Percentiles rank a stretch among this genome's conserved stretches.
Evolutionary conservation across 2,113 vertebrate species (phyloP).

Genomic region (Aptenodytes forsteri): DNA sequence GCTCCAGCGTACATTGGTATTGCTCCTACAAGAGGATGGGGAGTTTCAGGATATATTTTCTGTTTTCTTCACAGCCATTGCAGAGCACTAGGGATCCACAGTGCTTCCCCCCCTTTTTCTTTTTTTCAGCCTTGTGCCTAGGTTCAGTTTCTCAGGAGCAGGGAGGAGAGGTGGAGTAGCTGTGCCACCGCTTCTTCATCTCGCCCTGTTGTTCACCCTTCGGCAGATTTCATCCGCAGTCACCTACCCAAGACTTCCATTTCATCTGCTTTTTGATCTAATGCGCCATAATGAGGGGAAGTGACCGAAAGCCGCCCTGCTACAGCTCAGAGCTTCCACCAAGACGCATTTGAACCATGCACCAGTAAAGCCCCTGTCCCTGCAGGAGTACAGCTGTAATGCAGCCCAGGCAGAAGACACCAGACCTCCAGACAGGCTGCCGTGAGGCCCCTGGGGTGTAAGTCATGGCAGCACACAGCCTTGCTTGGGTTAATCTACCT

Average conservation of each 20-base stretch:
- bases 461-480: neutral
- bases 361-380: rapidly evolving
- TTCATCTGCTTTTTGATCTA: constrained; percentile 2
- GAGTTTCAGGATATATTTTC: neutral
- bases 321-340: neutral
- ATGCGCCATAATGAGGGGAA: neutral
- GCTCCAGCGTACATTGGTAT: neutral
- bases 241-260: neutral
- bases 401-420: neutral
- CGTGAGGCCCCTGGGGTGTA: rapidly evolving
- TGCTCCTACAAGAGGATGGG: neutral
- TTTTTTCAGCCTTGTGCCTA: neutral
- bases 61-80: neutral
- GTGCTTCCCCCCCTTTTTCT: neutral
- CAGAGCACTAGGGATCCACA: neutral
- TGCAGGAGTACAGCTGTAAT: rapidly evolving
- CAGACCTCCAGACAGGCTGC: neutral
- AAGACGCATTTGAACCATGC: rapidly evolving
- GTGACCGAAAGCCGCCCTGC: rapidly evolving
- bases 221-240: neutral
- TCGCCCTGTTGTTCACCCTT: rapidly evolving
- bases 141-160: neutral
- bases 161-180: neutral
- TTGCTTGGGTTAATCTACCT: neutral
- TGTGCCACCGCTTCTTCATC: neutral